These are phyloP conservation scores for Hypolimnas misippus DNA, from an alignment of 2,888 invertebrate species.

Conservation along the genomic window DNA sequence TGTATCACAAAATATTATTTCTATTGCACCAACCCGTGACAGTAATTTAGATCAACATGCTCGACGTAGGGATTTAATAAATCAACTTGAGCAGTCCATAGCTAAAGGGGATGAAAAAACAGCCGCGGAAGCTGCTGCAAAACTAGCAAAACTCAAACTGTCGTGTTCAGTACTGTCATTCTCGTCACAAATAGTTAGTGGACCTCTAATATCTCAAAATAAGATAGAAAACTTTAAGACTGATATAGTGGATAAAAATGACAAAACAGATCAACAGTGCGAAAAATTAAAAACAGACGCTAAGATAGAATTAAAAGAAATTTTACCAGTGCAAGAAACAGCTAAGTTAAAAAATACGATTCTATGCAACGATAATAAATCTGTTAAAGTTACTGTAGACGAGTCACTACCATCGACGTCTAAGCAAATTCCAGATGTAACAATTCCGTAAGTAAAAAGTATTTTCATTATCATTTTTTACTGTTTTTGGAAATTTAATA, in stretches of 20 bases:
- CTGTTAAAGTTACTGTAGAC: neutral
- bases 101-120: constrained; percentile 89
- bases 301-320: constrained; percentile 1
- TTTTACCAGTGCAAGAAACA: neutral
- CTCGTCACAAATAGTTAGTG: constrained; percentile 71
- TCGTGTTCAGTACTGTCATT: constrained; percentile 87
- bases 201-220: constrained; percentile 37
- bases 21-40: constrained; percentile 19
- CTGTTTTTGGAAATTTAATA: too few species aligned
- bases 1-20: constrained; percentile 24
- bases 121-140: constrained; percentile 90
- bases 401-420: constrained; percentile 42
- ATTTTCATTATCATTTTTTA: neutral
- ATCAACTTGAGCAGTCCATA: constrained; percentile 90
- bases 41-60: constrained; percentile 58
- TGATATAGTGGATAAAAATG: neutral
- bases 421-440: constrained; percentile 42
- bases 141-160: constrained; percentile 90
- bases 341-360: neutral
- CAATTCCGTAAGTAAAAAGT: constrained; percentile 58
- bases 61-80: constrained; percentile 80
- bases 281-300: neutral
- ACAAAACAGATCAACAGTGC: neutral
- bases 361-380: constrained; percentile 5
- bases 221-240: neutral